phyloP scores from a whole-genome alignment of 2,113 vertebrate species.

The Sorex araneus region DNA sequence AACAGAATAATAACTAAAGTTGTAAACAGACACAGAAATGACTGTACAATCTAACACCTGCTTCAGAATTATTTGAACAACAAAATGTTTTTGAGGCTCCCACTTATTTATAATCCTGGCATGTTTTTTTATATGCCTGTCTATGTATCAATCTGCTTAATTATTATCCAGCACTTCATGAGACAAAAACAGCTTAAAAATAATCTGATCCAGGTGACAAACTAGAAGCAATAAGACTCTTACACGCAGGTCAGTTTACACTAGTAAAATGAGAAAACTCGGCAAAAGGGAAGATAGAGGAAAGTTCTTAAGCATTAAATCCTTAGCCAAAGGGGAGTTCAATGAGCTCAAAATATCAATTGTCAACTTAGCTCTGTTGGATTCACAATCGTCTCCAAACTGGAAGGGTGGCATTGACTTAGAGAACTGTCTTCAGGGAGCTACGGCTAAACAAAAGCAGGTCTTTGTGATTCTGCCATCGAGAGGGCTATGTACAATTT shows the following conservation, averaged over 20 bases:
- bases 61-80: conserved; percentile 89
- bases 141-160: conserved; percentile 82
- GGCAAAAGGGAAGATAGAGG: conserved; percentile 21
- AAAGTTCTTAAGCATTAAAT: conserved; percentile 62
- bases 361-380: neutral
- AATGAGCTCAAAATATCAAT: neutral
- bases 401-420: conserved; percentile 52
- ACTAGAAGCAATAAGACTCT: conserved; percentile 52
- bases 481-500: conserved; percentile 78
- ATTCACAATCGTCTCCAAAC: neutral
- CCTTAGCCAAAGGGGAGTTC: neutral
- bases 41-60: conserved; percentile 88
- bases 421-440: conserved; percentile 65
- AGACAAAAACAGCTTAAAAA: conserved; percentile 80
- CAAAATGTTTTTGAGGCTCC: conserved; percentile 86
- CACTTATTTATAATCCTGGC: conserved; percentile 87
- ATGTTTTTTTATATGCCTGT: conserved; percentile 74
- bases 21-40: conserved; percentile 88
- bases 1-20: conserved; percentile 87
- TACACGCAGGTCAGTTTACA: conserved; percentile 38
- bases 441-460: conserved; percentile 60
- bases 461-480: conserved; percentile 70
- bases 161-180: conserved; percentile 79
- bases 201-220: conserved; percentile 73
- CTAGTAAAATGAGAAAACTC: neutral